Evolutionary conservation across 2,888 invertebrate species (phyloP).

Genomic region (Mamestra brassicae): DNA sequence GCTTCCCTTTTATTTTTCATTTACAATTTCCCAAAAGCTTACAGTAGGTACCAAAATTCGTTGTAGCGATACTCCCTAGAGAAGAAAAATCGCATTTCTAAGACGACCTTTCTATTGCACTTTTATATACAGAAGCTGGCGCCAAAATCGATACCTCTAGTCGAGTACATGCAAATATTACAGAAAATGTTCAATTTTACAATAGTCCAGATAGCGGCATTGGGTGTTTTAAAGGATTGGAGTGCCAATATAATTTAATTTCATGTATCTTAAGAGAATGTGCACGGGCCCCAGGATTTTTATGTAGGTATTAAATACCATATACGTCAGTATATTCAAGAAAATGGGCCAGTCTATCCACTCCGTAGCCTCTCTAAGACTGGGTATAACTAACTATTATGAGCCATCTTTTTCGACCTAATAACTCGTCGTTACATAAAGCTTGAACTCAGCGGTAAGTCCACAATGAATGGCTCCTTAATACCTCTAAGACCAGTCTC

Average conservation of each 20-base stretch:
- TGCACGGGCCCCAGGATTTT: not conserved
- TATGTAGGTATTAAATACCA: not conserved
- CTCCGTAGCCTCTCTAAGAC: conserved; percentile 28
- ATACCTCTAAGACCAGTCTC: conserved; percentile 24
- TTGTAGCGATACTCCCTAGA: conserved; percentile 73
- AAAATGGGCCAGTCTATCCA: conserved; percentile 11
- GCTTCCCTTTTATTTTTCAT: conserved; percentile 80
- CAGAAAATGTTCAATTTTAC: conserved; percentile 14
- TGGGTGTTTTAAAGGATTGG: not conserved
- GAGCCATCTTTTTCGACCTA: conserved; percentile 59
- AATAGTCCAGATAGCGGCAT: conserved; percentile 6
- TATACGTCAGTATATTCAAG: not conserved
- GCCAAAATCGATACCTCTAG: conserved; percentile 32
- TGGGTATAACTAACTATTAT: conserved; percentile 47
- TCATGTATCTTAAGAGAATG: not conserved
- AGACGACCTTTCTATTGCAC: conserved; percentile 53
- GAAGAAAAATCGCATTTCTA: conserved; percentile 68
- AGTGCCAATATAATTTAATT: not conserved
- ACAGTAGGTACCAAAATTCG: conserved; percentile 67
- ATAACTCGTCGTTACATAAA: conserved; percentile 57
- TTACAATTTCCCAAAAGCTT: conserved; percentile 75
- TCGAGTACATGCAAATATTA: conserved; percentile 32
- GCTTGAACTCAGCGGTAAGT: conserved; percentile 52
- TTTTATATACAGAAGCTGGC: conserved; percentile 15
- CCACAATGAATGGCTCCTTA: conserved; percentile 54